Evolutionary conservation across 2,113 vertebrate species (phyloP).

Genomic region (Oophaga pumilio): DNA sequence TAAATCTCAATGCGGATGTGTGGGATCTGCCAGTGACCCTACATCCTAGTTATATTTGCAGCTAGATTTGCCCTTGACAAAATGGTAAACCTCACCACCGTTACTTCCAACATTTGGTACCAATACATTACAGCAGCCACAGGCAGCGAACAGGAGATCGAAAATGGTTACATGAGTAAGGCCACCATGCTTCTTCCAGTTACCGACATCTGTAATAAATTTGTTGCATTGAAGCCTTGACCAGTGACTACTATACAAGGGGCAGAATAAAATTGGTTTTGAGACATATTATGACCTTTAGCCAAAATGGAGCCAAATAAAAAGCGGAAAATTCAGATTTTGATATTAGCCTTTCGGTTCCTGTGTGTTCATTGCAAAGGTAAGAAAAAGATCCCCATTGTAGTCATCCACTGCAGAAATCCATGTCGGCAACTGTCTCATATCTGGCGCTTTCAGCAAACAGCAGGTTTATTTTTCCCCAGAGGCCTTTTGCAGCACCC

Average conservation of each 20-base stretch:
- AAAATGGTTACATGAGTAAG: conserved; percentile 6
- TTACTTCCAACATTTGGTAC: conserved; percentile 3
- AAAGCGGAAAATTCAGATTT: neutral
- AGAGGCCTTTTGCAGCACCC: conserved; percentile 75
- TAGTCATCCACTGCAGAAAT: conserved; percentile 53
- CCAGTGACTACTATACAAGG: neutral
- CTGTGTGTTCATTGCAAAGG: neutral
- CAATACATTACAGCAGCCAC: neutral
- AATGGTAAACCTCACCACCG: neutral
- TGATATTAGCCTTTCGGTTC: conserved; percentile 7
- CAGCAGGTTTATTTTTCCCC: conserved; percentile 73
- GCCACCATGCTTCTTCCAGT: conserved; percentile 18
- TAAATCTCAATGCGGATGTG: neutral
- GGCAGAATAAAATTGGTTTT: neutral
- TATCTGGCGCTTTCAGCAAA: conserved; percentile 74
- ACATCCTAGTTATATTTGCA: neutral
- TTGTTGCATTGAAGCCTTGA: neutral
- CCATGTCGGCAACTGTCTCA: conserved; percentile 29
- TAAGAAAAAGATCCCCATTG: conserved; percentile 22
- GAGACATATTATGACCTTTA: conserved; percentile 1
- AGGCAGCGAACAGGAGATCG: conserved; percentile 2
- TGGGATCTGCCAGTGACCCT: neutral
- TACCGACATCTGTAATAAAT: neutral
- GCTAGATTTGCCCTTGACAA: neutral
- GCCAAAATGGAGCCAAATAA: conserved; percentile 3